Evolutionary conservation across 1,140 invertebrate species (phyloP), one percentile per base, ranked within the genome.

Genomic region (Teleogryllus occipitalis): DNA sequence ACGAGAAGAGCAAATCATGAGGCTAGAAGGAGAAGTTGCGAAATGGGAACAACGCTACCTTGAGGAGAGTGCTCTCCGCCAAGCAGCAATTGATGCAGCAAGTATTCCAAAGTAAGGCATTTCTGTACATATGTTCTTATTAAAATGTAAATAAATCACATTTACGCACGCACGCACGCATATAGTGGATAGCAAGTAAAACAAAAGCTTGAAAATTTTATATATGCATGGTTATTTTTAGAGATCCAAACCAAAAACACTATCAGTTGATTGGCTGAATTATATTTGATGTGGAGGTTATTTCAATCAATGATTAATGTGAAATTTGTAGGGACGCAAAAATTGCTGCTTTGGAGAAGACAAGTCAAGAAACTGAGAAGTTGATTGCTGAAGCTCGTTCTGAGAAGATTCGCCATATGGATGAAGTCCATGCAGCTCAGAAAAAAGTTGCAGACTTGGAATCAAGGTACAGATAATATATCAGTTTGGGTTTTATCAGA

Each of bases 31-130:
- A 7, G 94, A 96, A 83, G 92, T 93, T 80, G 90, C 93, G 76
- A 94, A 95, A 86, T 95, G 94, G 93, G 94, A 96, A 85, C 94
- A 96, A 87, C 90, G 93, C 75, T 96, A 94, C 86, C 86, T 96
- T 8, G 94, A 96, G 85, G 95, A 96, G 86, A 94, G 91, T 82
- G 93, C 95, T 49, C 86, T 95, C 79, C 87, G 94, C 74, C 94
- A 96, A 86, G 92, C 94, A 73, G 94, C 93, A 39, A 94, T 95
- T 74, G 94, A 95, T 84, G 93, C 93, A 78, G 94, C 94, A 74
- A 93, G 93, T 84, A 92, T 94, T 85, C 93, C 93, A 81, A 95
- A 95, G 93, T 94, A 85, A 74, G 82, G 18, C 1, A 7, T 65
- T 65, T 65, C 7, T 65, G 7, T 65, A 65, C 7, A 14, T 65